Evolutionary conservation across 2,113 vertebrate species (phyloP).

Genomic region (Gallinago paraguaiae): DNA sequence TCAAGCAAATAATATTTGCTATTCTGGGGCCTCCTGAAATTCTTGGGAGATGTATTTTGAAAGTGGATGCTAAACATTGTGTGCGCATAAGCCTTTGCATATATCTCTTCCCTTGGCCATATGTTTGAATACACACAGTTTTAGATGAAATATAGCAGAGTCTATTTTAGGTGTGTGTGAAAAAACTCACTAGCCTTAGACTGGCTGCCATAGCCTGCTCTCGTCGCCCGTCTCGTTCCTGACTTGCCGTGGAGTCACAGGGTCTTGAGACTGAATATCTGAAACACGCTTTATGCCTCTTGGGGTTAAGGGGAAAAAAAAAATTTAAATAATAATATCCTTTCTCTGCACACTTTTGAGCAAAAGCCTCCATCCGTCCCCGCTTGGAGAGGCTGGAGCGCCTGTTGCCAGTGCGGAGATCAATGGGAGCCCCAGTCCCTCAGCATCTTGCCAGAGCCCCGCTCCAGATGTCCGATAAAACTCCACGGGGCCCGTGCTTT

Average conservation of each 20-base stretch:
- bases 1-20: slow-evolving; percentile 62
- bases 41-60: slow-evolving; percentile 41
- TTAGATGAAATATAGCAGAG: slow-evolving; percentile 46
- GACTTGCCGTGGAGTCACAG: not conserved
- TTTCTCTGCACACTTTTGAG: not conserved
- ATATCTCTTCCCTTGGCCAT: slow-evolving; percentile 50
- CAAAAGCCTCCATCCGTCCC: not conserved
- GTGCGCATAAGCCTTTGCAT: slow-evolving; percentile 39
- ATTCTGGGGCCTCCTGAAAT: slow-evolving; percentile 52
- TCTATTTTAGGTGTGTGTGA: slow-evolving; percentile 65
- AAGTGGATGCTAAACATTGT: slow-evolving; percentile 53
- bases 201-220: slow-evolving; percentile 22
- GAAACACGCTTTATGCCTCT: not conserved
- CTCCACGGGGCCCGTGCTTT: slow-evolving; percentile 39
- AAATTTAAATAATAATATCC: not conserved
- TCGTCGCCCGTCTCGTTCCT: not conserved
- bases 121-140: slow-evolving; percentile 65
- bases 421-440: slow-evolving; percentile 43
- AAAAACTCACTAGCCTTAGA: slow-evolving; percentile 54
- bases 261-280: slow-evolving; percentile 9
- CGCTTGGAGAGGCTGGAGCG: not conserved
- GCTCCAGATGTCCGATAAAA: slow-evolving; percentile 60
- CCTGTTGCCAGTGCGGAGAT: slow-evolving; percentile 41
- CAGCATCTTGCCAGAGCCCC: slow-evolving; percentile 41
- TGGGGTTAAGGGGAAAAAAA: slow-evolving; percentile 24